Evolutionary conservation across 2,113 vertebrate genomes (phyloP).

Genomic region (Ondatra zibethicus): DNA sequence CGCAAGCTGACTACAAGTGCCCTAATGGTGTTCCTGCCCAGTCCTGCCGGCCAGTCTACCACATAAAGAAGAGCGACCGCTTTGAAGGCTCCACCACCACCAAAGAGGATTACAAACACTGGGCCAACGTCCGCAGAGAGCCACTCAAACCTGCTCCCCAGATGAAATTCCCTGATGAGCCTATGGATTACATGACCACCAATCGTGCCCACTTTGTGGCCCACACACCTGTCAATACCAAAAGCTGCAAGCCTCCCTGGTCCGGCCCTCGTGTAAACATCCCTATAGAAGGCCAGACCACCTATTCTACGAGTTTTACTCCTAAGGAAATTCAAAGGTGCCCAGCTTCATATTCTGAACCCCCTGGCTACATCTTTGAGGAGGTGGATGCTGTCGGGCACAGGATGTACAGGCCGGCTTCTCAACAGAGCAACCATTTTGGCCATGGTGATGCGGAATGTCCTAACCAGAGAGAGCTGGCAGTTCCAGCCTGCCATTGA

Average conservation of each 20-base stretch:
- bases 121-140: constrained; percentile 45
- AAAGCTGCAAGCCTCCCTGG: constrained; percentile 76
- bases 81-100: constrained; percentile 79
- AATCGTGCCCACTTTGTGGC: constrained; percentile 76
- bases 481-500: constrained; percentile 58
- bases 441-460: constrained; percentile 11
- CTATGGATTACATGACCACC: constrained; percentile 76
- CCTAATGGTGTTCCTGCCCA: constrained; percentile 23
- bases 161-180: constrained; percentile 58
- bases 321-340: constrained; percentile 70
- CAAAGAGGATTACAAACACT: constrained; percentile 84
- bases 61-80: background rate
- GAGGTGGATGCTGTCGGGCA: constrained; percentile 77
- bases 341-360: constrained; percentile 76
- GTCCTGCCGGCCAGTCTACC: background rate
- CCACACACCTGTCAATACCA: constrained; percentile 48
- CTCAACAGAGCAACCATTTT: constrained; percentile 20
- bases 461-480: constrained; percentile 50
- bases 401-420: constrained; percentile 68
- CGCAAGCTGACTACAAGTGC: constrained; percentile 73
- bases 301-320: constrained; percentile 76
- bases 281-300: constrained; percentile 69
- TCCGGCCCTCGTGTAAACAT: background rate
- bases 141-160: background rate
- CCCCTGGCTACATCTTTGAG: constrained; percentile 73